Evolutionary conservation across 2,888 invertebrate genomes (phyloP), one percentile per base, ranked within the genome.

Genomic region (Ormyrus pomaceus): DNA sequence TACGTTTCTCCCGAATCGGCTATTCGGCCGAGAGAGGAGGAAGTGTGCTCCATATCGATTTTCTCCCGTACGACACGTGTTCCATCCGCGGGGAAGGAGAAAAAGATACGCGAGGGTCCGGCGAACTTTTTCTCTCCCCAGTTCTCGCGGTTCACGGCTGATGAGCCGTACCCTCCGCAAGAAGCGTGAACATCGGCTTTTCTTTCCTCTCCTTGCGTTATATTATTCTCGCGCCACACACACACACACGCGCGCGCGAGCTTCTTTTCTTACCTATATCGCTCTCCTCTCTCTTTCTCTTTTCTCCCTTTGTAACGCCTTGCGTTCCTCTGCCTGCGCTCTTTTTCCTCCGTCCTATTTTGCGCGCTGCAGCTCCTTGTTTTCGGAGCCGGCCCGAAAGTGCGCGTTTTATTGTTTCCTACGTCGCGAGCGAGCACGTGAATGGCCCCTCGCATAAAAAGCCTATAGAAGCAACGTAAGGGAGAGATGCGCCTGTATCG

Each of bases 401-500:
- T 56, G 13, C n/a, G 9, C 56, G 50, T 34, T 11, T 62, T 50
- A 62, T 69, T 77, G 70, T 77, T 70, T 64, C 53, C 50, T 13
- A 13, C 55, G n/a, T 56, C 8, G 65, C 34, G 55, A 50, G 9
- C 48, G 5, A 34, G 53, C 53, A 11, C 62, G 55, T 58, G 77
- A 77, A 77, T 64, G 50, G 51, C 77, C 48, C 6, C 46, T n/a
- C 48, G 45, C 56, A 64, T 70, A 70, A 70, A 77, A 61, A 70
- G 64, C 68, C n/a, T 34, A 34, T 13, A n/a, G 34, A 34, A 34
- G 34, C 51, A 56, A 53, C 9, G 59, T 46, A 59, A 6, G n/a
- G 11, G n/a, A 55, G 10, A 64, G 72, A 61, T 13, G 62, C 10
- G 62, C 46, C 10, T 6, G 6, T 48, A 61, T 72, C 73, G 51